A percentile compares a stretch with the other conserved stretches of the same genome.
Evolutionary conservation across 1,140 invertebrate species (phyloP).

Genomic region (Alviniconcha marisindica): DNA sequence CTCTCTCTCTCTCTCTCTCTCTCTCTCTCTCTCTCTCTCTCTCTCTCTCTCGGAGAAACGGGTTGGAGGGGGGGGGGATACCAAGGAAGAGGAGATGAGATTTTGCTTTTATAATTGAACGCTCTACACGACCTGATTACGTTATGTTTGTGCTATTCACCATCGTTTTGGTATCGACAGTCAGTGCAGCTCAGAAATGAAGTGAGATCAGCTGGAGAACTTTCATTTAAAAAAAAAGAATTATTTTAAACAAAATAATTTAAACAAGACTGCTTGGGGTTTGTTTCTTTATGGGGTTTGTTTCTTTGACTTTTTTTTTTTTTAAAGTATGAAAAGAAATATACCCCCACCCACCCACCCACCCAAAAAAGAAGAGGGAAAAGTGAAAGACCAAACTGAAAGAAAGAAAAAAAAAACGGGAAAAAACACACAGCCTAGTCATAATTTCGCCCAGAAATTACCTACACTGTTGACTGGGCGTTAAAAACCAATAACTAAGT

Average conservation of each 20-base stretch:
- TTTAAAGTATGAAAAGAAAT: neutral
- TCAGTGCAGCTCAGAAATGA: neutral
- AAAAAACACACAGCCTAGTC: too few species aligned
- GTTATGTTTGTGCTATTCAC: neutral
- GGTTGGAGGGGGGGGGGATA: too few species aligned
- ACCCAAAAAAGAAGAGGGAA: neutral
- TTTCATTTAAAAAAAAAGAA: neutral
- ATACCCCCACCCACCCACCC: neutral
- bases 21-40: neutral
- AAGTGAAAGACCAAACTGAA: too few species aligned
- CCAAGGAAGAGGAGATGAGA: too few species aligned
- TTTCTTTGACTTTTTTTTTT: too few species aligned
- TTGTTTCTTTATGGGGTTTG: neutral
- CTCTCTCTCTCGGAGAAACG: neutral
- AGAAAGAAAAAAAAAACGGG: too few species aligned
- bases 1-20: constrained; percentile 9
- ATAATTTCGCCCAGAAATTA: too few species aligned
- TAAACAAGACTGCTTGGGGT: neutral
- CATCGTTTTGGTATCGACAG: neutral
- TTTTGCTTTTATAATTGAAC: too few species aligned
- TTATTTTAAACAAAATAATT: neutral
- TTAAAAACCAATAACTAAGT: too few species aligned
- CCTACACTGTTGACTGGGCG: too few species aligned
- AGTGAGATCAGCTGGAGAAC: neutral
- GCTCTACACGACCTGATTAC: too few species aligned